Conservation (phyloP, 2,797 vertebrate genomes). For the Melanogrammus aeglefinus region DNA sequence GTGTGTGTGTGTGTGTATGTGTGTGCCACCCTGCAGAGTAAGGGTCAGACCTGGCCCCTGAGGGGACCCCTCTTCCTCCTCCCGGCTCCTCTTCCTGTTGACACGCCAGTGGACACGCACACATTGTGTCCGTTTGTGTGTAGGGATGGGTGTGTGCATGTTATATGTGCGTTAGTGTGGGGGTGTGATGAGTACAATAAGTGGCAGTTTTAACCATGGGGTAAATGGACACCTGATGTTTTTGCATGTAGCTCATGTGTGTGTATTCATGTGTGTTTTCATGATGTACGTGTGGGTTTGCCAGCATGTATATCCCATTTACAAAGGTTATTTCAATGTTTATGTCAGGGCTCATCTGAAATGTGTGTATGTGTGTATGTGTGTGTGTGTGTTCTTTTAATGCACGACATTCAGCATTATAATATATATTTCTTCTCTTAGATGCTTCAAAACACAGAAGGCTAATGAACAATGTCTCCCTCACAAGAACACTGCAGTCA, state of each 20-base stretch:
- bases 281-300: neutral
- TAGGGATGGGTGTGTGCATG: slow-evolving; percentile 24
- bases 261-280: slow-evolving; percentile 11
- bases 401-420: slow-evolving; percentile 17
- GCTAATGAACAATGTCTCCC: neutral
- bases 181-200: slow-evolving; percentile 4
- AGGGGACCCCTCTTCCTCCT: slow-evolving; percentile 17
- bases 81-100: slow-evolving; percentile 65
- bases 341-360: neutral
- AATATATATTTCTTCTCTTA: neutral
- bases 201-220: slow-evolving; percentile 32
- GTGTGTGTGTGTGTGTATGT: neutral
- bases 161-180: slow-evolving; percentile 17
- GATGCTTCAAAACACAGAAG: neutral
- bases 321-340: slow-evolving; percentile 18
- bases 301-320: neutral
- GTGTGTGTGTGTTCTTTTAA: neutral
- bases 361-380: slow-evolving; percentile 3
- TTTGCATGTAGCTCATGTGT: slow-evolving; percentile 20
- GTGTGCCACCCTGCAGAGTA: neutral
- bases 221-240: slow-evolving; percentile 52
- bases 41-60: slow-evolving; percentile 2
- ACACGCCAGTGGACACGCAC: slow-evolving; percentile 47
- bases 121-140: slow-evolving; percentile 23
- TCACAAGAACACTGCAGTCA: neutral